A percentile compares a stretch with the other conserved stretches of the same genome.
Conservation (phyloP, 2,113 vertebrate genomes). For the Eublepharis macularius region DNA sequence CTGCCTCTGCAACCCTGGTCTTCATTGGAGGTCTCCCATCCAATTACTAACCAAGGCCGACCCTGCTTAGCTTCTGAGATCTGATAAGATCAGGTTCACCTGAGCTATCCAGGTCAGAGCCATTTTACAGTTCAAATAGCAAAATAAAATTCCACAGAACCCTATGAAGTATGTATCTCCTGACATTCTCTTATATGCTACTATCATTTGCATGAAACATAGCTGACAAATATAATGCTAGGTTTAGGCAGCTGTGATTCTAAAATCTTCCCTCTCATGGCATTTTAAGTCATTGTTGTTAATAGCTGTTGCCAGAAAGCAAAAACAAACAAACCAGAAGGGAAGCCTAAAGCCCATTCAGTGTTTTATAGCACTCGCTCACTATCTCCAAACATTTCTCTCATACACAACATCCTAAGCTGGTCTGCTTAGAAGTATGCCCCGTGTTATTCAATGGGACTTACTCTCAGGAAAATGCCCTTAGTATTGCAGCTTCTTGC, state of each 20-base stretch:
- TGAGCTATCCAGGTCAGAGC: no score
- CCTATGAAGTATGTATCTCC: background rate
- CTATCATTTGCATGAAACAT: background rate
- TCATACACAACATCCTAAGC: background rate
- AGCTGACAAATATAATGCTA: background rate
- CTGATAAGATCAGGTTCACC: no score
- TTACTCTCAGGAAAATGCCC: no score
- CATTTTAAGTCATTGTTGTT: background rate
- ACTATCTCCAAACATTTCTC: background rate
- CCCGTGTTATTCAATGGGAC: no score
- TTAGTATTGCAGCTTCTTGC: no score
- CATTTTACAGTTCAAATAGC: constrained; percentile 61
- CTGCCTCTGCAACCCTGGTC: no score
- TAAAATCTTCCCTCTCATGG: background rate
- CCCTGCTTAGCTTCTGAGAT: no score
- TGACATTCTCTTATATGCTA: background rate
- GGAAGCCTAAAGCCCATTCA: background rate
- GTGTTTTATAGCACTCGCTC: background rate
- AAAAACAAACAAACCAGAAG: background rate
- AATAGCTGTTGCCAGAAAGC: constrained; percentile 12
- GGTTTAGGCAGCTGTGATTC: background rate
- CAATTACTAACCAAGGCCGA: no score
- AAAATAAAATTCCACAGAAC: constrained; percentile 51
- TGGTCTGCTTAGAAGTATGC: no score
- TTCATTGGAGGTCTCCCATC: no score